Conservation (phyloP, 2,797 vertebrate genomes). For the Dermochelys coriacea region DNA sequence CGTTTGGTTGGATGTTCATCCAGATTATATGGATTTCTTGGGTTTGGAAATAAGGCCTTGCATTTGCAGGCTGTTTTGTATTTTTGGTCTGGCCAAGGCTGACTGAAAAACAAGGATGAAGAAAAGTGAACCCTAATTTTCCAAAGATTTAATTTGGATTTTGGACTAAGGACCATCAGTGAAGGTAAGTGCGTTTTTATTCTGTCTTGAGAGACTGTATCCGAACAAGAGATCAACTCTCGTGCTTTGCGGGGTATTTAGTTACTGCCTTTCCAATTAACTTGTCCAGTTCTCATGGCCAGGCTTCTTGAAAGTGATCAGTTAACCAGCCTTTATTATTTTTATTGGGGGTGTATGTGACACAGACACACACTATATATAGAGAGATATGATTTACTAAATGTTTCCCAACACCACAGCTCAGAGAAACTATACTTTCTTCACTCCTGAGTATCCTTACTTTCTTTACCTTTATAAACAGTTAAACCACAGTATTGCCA, state of each 20-base stretch:
- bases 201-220: neutral
- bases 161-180: neutral
- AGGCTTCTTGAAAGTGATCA: neutral
- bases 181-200: neutral
- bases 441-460: neutral
- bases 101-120: neutral
- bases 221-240: neutral
- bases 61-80: neutral
- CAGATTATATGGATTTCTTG: neutral
- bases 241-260: neutral
- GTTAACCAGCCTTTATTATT: neutral
- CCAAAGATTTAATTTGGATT: neutral
- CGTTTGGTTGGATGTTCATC: neutral
- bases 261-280: neutral
- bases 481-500: neutral
- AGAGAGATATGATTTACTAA: neutral
- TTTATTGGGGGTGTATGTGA: neutral
- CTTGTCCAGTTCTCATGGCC: neutral
- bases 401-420: neutral
- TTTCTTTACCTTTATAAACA: fast-evolving
- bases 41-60: neutral
- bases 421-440: neutral
- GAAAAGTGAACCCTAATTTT: neutral
- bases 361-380: neutral
- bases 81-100: neutral